Conservation (phyloP, 2,113 vertebrate species). For the Gambusia affinis region DNA sequence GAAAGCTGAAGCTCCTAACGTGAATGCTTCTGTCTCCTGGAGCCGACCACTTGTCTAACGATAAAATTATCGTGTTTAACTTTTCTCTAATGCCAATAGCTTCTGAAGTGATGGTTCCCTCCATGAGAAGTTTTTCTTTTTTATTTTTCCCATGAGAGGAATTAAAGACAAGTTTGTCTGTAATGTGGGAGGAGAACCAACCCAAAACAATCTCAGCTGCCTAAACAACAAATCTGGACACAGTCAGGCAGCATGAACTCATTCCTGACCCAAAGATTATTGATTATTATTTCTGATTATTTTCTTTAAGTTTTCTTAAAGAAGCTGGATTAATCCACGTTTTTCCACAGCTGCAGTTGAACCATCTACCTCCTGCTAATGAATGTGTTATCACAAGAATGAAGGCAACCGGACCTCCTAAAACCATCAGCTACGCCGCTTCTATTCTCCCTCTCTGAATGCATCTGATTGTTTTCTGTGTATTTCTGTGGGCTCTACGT, state of each 20-base stretch:
- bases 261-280: too few species aligned
- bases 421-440: too few species aligned
- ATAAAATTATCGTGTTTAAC: background rate
- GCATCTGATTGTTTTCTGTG: background rate
- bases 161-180: too few species aligned
- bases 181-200: background rate
- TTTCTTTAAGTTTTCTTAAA: too few species aligned
- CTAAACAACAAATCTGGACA: background rate
- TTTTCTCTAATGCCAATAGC: too few species aligned
- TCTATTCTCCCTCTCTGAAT: background rate
- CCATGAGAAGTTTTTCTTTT: background rate
- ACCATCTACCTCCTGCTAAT: background rate
- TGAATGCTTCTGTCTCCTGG: background rate
- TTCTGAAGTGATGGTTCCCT: too few species aligned
- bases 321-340: background rate
- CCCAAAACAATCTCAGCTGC: background rate
- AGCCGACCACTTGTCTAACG: background rate
- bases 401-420: too few species aligned
- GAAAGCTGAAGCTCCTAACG: background rate
- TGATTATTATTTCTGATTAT: too few species aligned
- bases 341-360: background rate
- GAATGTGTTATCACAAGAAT: too few species aligned
- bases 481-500: background rate
- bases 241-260: too few species aligned
- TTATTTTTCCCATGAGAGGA: too few species aligned